Conservation (phyloP, 2,888 invertebrate species). For the Hydrotaea diabolus region DNA sequence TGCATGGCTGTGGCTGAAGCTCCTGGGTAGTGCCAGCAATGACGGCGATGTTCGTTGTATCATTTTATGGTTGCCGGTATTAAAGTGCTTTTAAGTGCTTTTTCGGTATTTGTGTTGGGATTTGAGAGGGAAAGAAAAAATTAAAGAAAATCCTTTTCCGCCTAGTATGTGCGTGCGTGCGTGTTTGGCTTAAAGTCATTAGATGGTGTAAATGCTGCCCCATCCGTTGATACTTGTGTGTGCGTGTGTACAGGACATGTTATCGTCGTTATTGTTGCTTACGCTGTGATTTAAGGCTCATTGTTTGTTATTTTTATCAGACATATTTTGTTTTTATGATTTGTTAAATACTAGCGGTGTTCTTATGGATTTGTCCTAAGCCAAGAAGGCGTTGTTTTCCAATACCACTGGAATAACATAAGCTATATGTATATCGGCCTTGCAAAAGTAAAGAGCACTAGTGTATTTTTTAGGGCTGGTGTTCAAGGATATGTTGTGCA, state of each 20-base stretch:
- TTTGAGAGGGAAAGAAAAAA: slow-evolving; percentile 19
- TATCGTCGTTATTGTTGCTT: background rate
- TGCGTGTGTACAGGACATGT: too few relatives aligned
- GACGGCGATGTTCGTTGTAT: slow-evolving; percentile 24
- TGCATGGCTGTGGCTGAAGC: background rate
- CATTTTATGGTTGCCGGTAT: slow-evolving; percentile 36
- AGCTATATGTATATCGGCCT: too few relatives aligned
- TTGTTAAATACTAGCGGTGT: slow-evolving; percentile 6
- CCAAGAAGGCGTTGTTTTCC: too few relatives aligned
- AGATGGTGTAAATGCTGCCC: background rate
- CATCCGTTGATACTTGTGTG: too few relatives aligned
- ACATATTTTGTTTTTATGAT: slow-evolving; percentile 22
- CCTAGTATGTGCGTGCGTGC: background rate
- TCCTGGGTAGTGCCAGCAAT: background rate
- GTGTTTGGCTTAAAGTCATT: slow-evolving; percentile 24
- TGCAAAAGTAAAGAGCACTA: too few relatives aligned
- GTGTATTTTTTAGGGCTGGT: too few relatives aligned
- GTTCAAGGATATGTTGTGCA: too few relatives aligned
- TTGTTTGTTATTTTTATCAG: slow-evolving; percentile 23
- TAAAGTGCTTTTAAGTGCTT: slow-evolving; percentile 50
- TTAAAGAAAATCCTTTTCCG: slow-evolving; percentile 21
- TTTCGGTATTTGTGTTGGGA: slow-evolving; percentile 45
- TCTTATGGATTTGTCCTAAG: background rate
- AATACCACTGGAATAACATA: too few relatives aligned
- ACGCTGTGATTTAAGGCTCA: background rate